Conservation (phyloP, 2,113 vertebrate genomes). For the Cyphomyrus discorhynchus region DNA sequence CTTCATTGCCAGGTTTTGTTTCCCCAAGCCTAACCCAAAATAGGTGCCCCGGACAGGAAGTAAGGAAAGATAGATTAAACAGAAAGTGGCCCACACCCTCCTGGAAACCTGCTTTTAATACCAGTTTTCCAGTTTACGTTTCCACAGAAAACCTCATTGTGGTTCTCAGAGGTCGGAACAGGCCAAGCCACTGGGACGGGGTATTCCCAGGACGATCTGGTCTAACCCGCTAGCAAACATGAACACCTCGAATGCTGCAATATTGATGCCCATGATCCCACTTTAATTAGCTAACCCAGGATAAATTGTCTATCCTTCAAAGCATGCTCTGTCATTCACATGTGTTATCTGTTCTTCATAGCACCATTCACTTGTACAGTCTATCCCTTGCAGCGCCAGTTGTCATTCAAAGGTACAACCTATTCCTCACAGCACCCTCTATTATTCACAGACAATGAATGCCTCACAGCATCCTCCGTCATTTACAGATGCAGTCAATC, state of each 20-base stretch:
- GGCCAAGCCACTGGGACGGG: background rate
- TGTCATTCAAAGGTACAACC: background rate
- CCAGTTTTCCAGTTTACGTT: background rate
- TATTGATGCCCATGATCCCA: background rate
- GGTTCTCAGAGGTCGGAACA: background rate
- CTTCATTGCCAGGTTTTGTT: constrained; percentile 46
- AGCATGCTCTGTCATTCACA: background rate
- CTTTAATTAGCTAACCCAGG: background rate
- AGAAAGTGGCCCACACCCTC: constrained; percentile 14
- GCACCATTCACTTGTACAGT: background rate
- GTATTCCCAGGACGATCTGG: background rate
- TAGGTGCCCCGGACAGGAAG: constrained; percentile 8
- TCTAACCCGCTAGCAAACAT: background rate
- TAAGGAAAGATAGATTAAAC: background rate
- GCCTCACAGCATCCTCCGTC: background rate
- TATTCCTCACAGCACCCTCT: background rate
- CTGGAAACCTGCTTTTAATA: background rate
- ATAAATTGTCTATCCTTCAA: background rate
- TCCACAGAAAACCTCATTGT: background rate
- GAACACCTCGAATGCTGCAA: background rate
- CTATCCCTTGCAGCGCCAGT: background rate
- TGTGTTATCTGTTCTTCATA: background rate
- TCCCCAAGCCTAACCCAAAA: constrained; percentile 38
- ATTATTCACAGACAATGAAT: background rate
- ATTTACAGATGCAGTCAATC: background rate